Evolutionary conservation across 2,797 vertebrate genomes (phyloP), one percentile per base, ranked within the genome.

Genomic region (Hipposideros larvatus): DNA sequence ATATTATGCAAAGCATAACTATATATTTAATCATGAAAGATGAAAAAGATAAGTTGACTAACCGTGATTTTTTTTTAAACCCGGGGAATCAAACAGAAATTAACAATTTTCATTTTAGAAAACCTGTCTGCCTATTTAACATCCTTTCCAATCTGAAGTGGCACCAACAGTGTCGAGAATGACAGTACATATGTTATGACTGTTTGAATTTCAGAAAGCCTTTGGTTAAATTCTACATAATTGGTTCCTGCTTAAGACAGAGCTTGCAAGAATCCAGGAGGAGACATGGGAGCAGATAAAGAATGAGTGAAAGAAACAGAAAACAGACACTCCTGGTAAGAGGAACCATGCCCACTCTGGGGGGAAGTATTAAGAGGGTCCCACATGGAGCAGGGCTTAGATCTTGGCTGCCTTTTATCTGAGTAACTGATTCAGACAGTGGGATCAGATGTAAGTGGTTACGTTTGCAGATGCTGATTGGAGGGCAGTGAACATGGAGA

Each of bases 401-500:
- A 98, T 97, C 95, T 97, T 87, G 91, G 34, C 97, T 98, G 98
- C 94, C 97, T 98, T 98, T 98, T 97, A 98, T 98, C 98, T 96
- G 87, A 96, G 86, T 98, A 98, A 98, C 97, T 97, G 97, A 97
- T 97, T 96, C 96, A 96, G 98, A 98, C 98, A 98, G 97, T 91
- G 96, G 97, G 98, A 98, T 98, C 97, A 98, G 91, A 84, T 98
- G 97, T 98, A 98, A 98, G 96, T 98, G 97, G 97, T 98, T 98
- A 93, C 97, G 97, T 97, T 98, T 98, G 98, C 97, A 97, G 94
- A 97, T 92, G 83, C 55, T 97, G 97, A 97, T 95, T 97, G 94
- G 96, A 97, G 34, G 97, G 28, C 86, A 95, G 78, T 43, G 97
- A 97, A 96, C 41, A 70, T 0, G 11, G 90, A 98, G 93, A 97